phyloP scores from a whole-genome alignment of 2,797 vertebrate genomes.

The Chelmon rostratus region DNA sequence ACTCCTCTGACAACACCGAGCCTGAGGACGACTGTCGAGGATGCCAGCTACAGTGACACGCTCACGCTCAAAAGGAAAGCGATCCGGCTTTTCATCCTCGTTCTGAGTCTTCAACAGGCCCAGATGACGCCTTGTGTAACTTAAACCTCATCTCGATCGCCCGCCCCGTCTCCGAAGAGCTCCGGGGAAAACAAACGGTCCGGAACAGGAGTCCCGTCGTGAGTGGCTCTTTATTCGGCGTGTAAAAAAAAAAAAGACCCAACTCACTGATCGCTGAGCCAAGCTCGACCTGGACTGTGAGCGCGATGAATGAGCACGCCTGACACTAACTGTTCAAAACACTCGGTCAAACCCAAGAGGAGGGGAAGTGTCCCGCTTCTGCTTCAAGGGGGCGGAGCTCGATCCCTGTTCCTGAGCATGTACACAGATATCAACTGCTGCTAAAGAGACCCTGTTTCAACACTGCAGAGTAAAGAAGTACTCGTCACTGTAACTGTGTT shows the following conservation, averaged over 20 bases:
- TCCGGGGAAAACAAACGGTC: constrained; percentile 32
- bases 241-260: constrained; percentile 45
- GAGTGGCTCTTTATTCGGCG: constrained; percentile 31
- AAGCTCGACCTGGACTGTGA: constrained; percentile 29
- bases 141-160: constrained; percentile 64
- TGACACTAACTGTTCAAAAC: constrained; percentile 15
- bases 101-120: constrained; percentile 46
- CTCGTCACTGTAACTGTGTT: constrained; percentile 43
- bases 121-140: constrained; percentile 67
- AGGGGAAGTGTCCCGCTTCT: constrained; percentile 34
- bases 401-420: constrained; percentile 57
- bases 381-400: constrained; percentile 38
- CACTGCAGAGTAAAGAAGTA: constrained; percentile 53
- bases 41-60: constrained; percentile 83
- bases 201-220: not conserved
- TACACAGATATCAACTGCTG: constrained; percentile 60
- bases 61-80: constrained; percentile 12
- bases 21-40: constrained; percentile 85
- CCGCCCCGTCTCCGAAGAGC: constrained; percentile 39
- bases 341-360: constrained; percentile 10
- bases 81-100: constrained; percentile 17
- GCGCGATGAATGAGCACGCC: not conserved
- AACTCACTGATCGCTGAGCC: constrained; percentile 48
- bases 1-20: constrained; percentile 84
- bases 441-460: constrained; percentile 59